These are phyloP conservation scores for Etheostoma perlongum DNA, from an alignment of 2,797 vertebrate genomes.

Conservation along the genomic window DNA sequence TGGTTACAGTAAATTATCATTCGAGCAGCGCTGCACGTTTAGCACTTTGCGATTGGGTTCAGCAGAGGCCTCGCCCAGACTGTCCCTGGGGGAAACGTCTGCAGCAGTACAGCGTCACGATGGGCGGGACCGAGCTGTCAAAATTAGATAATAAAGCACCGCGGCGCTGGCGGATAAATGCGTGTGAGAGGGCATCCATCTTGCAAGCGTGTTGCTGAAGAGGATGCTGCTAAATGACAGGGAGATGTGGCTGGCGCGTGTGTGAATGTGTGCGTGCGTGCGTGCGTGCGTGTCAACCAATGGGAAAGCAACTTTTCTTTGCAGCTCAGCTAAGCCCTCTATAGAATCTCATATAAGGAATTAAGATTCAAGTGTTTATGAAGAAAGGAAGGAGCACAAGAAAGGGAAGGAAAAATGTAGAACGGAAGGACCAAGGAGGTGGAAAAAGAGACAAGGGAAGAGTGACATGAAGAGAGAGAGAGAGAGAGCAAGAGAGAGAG, in stretches of 20 bases:
- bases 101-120: slow-evolving; percentile 76
- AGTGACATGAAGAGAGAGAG: slow-evolving; percentile 28
- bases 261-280: slow-evolving; percentile 38
- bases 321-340: slow-evolving; percentile 46
- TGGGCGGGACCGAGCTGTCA: slow-evolving; percentile 85
- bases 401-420: slow-evolving; percentile 9
- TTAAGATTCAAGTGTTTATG: slow-evolving; percentile 59
- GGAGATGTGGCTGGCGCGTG: slow-evolving; percentile 49
- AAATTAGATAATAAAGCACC: slow-evolving; percentile 89
- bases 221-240: slow-evolving; percentile 85
- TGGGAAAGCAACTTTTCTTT: slow-evolving; percentile 65
- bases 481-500: slow-evolving; percentile 39
- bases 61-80: slow-evolving; percentile 83
- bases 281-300: slow-evolving; percentile 50
- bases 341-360: slow-evolving; percentile 58
- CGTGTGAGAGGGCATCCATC: slow-evolving; percentile 86
- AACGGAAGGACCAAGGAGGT: slow-evolving; percentile 7
- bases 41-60: slow-evolving; percentile 86
- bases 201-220: slow-evolving; percentile 81
- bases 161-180: slow-evolving; percentile 82
- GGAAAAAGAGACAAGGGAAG: slow-evolving; percentile 21
- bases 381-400: slow-evolving; percentile 25
- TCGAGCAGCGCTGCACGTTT: slow-evolving; percentile 78
- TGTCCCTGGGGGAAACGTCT: slow-evolving; percentile 82
- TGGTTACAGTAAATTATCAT: slow-evolving; percentile 87